Percentiles rank a stretch among this genome's conserved stretches.
Evolutionary conservation across 2,888 invertebrate genomes (phyloP).

Genomic region (Pristionchus arcanus): DNA sequence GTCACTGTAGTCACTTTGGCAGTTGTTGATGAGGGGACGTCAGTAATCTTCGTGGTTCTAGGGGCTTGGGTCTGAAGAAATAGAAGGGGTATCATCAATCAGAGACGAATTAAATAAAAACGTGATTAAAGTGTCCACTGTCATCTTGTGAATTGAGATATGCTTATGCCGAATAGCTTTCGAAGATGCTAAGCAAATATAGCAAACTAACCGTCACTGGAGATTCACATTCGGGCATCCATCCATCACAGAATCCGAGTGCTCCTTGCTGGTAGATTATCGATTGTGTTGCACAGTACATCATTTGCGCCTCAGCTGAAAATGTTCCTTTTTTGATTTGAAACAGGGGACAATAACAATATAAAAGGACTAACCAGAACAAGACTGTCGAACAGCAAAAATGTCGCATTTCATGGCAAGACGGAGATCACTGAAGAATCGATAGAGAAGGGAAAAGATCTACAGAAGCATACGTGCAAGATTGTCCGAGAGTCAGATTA

Average conservation of each 20-base stretch:
- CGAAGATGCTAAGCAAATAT: no score
- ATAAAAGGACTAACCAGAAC: background rate
- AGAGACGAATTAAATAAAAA: background rate
- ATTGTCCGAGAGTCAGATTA: slow-evolving; percentile 29
- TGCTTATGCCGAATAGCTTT: no score
- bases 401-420: slow-evolving; percentile 41
- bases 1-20: background rate
- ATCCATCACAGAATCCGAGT: slow-evolving; percentile 51
- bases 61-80: background rate
- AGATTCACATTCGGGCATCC: slow-evolving; percentile 26
- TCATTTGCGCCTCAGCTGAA: background rate
- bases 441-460: background rate
- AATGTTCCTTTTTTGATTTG: no score
- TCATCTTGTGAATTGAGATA: no score
- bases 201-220: background rate
- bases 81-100: no score
- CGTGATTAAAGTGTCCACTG: no score
- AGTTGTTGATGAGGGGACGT: background rate
- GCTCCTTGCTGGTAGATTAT: slow-evolving; percentile 46
- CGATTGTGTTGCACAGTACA: slow-evolving; percentile 17
- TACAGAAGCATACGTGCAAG: background rate
- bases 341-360: no score
- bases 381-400: slow-evolving; percentile 12
- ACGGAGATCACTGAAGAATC: slow-evolving; percentile 6
- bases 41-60: background rate